Evolutionary conservation across 2,888 invertebrate genomes (phyloP).

Genomic region (Cinara cedri): DNA sequence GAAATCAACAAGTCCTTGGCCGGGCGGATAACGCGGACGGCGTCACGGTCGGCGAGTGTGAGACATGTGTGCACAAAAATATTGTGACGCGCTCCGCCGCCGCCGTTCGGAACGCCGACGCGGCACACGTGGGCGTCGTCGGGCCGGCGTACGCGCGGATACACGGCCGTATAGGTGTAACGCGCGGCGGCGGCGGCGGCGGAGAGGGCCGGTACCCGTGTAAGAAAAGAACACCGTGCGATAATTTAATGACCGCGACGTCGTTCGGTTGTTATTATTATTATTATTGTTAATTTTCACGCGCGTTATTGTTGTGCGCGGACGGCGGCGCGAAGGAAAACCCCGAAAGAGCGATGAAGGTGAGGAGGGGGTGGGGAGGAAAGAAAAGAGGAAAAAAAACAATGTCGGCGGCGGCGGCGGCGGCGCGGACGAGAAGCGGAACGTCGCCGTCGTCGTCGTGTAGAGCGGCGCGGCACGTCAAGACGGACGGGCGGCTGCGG

Average conservation of each 20-base stretch:
- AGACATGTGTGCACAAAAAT: not conserved
- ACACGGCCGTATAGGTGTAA: not conserved
- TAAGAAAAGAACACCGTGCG: not conserved
- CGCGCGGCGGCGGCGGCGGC: too few species aligned
- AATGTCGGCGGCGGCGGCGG: not conserved
- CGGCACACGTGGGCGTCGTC: not conserved
- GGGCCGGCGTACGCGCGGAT: not conserved
- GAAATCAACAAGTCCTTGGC: too few species aligned
- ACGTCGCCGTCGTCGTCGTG: constrained; percentile 10
- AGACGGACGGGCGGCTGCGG: constrained; percentile 18
- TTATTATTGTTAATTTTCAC: not conserved
- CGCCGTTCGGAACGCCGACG: too few species aligned
- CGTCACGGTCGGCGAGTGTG: too few species aligned
- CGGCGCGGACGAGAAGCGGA: not conserved
- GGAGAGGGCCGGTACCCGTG: too few species aligned
- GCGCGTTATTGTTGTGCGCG: not conserved
- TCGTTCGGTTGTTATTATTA: not conserved
- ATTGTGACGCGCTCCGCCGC: too few species aligned
- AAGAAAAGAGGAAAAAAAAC: not conserved
- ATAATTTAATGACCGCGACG: constrained; percentile 13
- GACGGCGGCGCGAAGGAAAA: not conserved
- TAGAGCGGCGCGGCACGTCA: constrained; percentile 18
- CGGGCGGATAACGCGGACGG: too few species aligned
- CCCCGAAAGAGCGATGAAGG: not conserved
- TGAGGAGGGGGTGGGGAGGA: not conserved